A percentile compares a stretch with the other conserved stretches of the same genome.
These are phyloP conservation scores for Trachymyrmex cornetzi DNA, from an alignment of 1,140 invertebrate genomes.

Conservation along the genomic window DNA sequence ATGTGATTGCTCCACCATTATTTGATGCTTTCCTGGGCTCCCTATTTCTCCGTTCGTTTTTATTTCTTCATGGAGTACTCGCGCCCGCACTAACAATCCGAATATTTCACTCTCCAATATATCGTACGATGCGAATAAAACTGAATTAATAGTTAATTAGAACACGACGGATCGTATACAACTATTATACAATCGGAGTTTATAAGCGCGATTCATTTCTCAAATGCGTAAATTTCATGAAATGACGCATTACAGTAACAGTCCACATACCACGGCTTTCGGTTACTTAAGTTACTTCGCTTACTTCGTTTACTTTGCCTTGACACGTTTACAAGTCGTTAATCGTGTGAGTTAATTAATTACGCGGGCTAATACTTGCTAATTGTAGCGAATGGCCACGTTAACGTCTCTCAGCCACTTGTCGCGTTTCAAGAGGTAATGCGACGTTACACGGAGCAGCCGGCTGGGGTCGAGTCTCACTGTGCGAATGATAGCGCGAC, in stretches of 20 bases:
- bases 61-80: too few relatives aligned
- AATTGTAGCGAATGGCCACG: slow-evolving; percentile 9
- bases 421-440: slow-evolving; percentile 1
- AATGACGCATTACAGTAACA: neutral
- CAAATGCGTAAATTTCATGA: neutral
- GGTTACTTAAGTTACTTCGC: neutral
- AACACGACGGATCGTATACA: too few relatives aligned
- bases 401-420: neutral
- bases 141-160: neutral
- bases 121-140: neutral
- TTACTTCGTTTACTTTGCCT: neutral
- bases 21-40: too few relatives aligned
- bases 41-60: too few relatives aligned
- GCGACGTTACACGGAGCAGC: neutral
- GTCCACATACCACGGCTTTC: neutral
- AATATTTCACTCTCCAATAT: neutral
- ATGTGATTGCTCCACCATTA: too few relatives aligned
- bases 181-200: neutral
- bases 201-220: neutral
- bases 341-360: slow-evolving; percentile 8
- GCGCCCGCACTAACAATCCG: neutral
- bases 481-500: slow-evolving; percentile 8
- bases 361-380: neutral
- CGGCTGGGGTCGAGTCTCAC: neutral
- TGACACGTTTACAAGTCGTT: neutral